These are phyloP conservation scores for Cheilinus undulatus DNA, from an alignment of 2,113 vertebrate genomes.

Conservation along the genomic window DNA sequence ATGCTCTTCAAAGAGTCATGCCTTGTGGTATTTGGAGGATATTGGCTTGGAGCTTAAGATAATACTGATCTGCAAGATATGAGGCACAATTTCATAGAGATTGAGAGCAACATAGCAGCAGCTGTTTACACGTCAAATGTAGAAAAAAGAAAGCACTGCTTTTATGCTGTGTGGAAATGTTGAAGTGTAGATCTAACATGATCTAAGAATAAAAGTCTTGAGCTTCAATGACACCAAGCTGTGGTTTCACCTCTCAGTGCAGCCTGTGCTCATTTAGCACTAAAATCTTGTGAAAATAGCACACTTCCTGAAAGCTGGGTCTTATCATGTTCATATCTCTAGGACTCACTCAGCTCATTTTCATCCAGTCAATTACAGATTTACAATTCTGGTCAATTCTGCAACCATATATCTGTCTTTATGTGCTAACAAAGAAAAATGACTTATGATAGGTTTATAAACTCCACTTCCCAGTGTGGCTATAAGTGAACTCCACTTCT, in stretches of 20 bases:
- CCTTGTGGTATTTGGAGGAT: constrained; percentile 58
- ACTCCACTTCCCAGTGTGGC: constrained; percentile 17
- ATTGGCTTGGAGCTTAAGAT: constrained; percentile 59
- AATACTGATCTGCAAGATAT: constrained; percentile 54
- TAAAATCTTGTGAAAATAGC: constrained; percentile 48
- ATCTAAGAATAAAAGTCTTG: constrained; percentile 19
- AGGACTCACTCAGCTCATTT: constrained; percentile 65
- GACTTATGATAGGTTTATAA: constrained; percentile 51
- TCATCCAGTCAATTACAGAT: constrained; percentile 54
- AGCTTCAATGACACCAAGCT: constrained; percentile 1
- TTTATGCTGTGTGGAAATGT: constrained; percentile 43
- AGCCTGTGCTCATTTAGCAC: constrained; percentile 28
- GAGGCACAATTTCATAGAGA: constrained; percentile 27
- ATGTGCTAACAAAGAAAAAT: constrained; percentile 12
- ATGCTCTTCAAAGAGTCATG: constrained; percentile 32
- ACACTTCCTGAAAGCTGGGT: constrained; percentile 59
- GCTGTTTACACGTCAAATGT: constrained; percentile 51
- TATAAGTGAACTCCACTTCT: constrained; percentile 36
- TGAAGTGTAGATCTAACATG: constrained; percentile 8
- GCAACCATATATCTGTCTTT: constrained; percentile 43
- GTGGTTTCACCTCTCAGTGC: constrained; percentile 25
- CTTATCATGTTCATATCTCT: constrained; percentile 63
- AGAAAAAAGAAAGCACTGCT: background rate
- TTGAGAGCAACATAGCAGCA: background rate
- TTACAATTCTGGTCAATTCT: constrained; percentile 38